Conservation (phyloP, 2,113 vertebrate species). For the Desmodus rotundus region DNA sequence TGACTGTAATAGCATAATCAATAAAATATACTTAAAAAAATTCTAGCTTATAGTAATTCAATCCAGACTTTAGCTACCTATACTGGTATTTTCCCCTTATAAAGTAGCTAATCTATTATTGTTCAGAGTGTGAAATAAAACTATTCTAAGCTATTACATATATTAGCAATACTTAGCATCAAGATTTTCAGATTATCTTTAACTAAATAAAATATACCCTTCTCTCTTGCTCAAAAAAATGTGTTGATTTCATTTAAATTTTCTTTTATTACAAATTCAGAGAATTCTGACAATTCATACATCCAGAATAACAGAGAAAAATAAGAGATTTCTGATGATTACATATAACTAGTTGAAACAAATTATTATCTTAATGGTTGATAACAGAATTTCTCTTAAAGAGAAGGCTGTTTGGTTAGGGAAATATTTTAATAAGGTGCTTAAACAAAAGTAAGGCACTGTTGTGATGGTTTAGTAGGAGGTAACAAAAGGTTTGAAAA, state of each 20-base stretch:
- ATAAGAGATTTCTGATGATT: conserved; percentile 9
- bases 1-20: no score
- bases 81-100: not conserved
- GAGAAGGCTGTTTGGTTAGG: not conserved
- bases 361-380: conserved; percentile 42
- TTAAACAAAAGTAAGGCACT: not conserved
- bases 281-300: not conserved
- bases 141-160: not conserved
- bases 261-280: not conserved
- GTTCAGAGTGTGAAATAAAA: not conserved
- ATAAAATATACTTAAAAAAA: not conserved
- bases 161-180: not conserved
- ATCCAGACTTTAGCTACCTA: not conserved
- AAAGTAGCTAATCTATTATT: not conserved
- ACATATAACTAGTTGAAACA: not conserved
- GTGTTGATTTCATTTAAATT: not conserved
- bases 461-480: not conserved
- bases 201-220: not conserved
- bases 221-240: not conserved
- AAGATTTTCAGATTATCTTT: not conserved
- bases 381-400: conserved; percentile 16
- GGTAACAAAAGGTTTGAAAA: not conserved
- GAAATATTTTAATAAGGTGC: not conserved
- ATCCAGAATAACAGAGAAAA: conserved; percentile 24
- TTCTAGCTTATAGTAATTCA: not conserved